Evolutionary conservation across 2,888 invertebrate genomes (phyloP), one percentile per base, ranked within the genome.

Genomic region (Rhorus exstirpatorius): DNA sequence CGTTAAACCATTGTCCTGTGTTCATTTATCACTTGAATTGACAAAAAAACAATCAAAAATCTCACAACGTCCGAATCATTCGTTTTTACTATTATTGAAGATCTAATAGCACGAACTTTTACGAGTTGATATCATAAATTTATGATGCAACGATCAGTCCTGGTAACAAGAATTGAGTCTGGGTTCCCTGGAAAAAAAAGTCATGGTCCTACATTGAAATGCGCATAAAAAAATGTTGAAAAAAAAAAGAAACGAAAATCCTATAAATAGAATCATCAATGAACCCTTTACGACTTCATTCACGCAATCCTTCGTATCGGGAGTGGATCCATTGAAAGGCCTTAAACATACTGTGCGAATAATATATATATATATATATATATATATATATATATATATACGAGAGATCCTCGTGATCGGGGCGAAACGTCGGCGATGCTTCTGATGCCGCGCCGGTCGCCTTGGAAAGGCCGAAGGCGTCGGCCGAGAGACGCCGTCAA

Each of bases 401-500:
- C 46, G 26, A 63, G 53, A 17, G 26, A 58, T 46, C 61, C 24
- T n/a, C 14, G 17, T 31, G 77, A 68, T 44, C 55, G 35, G 68
- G 61, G 60, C 26, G 19, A 63, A 72, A 63, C 68, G 44, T 38
- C 72, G 67, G 71, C 72, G 55, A 72, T 61, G 70, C 55, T 75
- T 75, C 53, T 67, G 71, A 67, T 55, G 65, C 44, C 75, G 60
- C 46, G 65, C 44, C 75, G 60, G 55, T 55, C 58, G 74, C 77
- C 68, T 70, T 24, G 44, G 12, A 78, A 79, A 65, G 67, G 61
- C 78, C 72, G 75, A 79, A 83, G 84, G 83, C 84, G 83, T 79
- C 75, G 74, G 72, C 77, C 81, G 70, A 81, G 70, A 72, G 78
- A 80, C 79, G 81, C 81, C 81, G 82, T 82, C 82, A 82, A 79